These are phyloP conservation scores for Globodera rostochiensis DNA, from an alignment of 1,140 invertebrate genomes.

Conservation along the genomic window DNA sequence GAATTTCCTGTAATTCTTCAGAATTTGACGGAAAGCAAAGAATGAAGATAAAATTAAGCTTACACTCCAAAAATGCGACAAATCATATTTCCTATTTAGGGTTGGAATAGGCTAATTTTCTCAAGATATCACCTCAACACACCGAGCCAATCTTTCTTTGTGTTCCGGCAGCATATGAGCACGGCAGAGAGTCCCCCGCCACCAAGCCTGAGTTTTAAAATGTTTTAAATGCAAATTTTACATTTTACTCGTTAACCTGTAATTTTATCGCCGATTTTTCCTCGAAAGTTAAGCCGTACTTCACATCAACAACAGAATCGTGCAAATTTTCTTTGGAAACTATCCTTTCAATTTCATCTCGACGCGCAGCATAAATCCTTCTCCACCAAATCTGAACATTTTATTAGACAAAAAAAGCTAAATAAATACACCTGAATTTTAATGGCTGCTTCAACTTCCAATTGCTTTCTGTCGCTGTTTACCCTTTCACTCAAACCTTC, in stretches of 20 bases:
- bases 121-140: background rate
- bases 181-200: conserved; percentile 23
- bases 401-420: background rate
- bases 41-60: too few species aligned
- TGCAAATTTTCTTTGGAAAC: background rate
- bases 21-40: too few species aligned
- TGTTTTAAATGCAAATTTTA: background rate
- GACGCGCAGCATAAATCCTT: background rate
- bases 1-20: background rate
- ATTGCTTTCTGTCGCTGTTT: background rate
- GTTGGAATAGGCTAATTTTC: too few species aligned
- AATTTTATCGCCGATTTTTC: conserved; percentile 7
- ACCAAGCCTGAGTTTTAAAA: conserved; percentile 18
- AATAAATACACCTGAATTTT: conserved; percentile 3
- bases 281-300: background rate
- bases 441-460: background rate
- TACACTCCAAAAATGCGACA: too few species aligned
- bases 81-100: too few species aligned
- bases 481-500: background rate
- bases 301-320: background rate
- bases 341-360: background rate
- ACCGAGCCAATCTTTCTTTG: conserved; percentile 7
- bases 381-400: background rate
- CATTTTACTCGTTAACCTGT: background rate
- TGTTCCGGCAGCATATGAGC: conserved; percentile 10